These are phyloP conservation scores for Hiodon tergisus DNA, from an alignment of 2,113 vertebrate genomes.

Conservation along the genomic window DNA sequence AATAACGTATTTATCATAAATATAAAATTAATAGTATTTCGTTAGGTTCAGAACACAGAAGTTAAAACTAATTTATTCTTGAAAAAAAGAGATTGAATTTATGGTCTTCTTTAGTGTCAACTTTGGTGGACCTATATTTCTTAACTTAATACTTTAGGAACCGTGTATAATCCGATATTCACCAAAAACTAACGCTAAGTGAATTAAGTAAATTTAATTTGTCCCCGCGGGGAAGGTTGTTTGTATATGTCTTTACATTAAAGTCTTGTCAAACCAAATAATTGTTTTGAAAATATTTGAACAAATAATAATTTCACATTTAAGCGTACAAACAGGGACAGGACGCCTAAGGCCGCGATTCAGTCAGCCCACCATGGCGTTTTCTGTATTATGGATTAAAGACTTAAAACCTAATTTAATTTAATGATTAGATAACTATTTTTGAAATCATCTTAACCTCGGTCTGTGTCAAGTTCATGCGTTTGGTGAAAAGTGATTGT, in stretches of 20 bases:
- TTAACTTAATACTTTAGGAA: slow-evolving; percentile 35
- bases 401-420: no score
- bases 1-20: no score
- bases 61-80: neutral
- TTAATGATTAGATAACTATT: no score
- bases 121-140: slow-evolving; percentile 39
- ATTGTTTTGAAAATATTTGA: neutral
- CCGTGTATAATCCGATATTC: slow-evolving; percentile 43
- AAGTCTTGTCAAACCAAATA: slow-evolving; percentile 25
- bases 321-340: neutral
- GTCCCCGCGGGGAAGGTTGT: slow-evolving; percentile 40
- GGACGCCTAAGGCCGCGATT: neutral
- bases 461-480: no score
- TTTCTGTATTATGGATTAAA: no score
- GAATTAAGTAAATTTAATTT: slow-evolving; percentile 50
- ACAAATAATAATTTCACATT: neutral
- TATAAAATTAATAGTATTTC: no score
- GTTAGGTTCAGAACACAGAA: neutral
- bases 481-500: no score
- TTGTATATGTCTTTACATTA: slow-evolving; percentile 16
- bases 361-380: no score
- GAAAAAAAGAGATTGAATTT: slow-evolving; percentile 4
- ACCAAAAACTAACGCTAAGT: slow-evolving; percentile 42
- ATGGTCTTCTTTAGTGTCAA: slow-evolving; percentile 34
- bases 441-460: no score